Evolutionary conservation across 1,140 invertebrate species (phyloP), one percentile per base, ranked within the genome.

Genomic region (Zeugodacus cucurbitae): DNA sequence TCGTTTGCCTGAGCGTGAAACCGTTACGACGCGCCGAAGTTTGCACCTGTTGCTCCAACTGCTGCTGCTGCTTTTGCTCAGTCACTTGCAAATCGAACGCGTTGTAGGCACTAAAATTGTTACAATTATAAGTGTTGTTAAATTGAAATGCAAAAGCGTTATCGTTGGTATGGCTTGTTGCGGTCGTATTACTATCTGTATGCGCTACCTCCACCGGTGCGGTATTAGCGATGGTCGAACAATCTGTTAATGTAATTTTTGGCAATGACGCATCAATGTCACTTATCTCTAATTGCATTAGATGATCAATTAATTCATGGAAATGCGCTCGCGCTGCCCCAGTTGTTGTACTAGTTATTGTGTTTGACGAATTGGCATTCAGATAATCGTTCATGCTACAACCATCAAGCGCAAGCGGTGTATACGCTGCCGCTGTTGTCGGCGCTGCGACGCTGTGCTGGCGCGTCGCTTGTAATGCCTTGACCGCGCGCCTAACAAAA

Each of bases 301-400:
- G 88, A 86, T 93, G 93, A 89, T 93, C 92, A 82, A 93, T 93
- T 37, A 93, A 90, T 86, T 91, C 90, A 89, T 91, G 91, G 1
- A 93, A 86, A n/a, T 91, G 37, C 44, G 74, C 57, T 26, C 85
- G 85, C 17, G 85, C n/a, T 58, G 48, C 88, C 37, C 6, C 89
- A 85, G 34, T 89, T 62, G 87, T 59, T 88, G 74, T 22, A n/a
- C n/a, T n/a, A 62, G 11, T 87, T 34, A 37, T 58, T 87, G 87
- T 57, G 85, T 70, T 88, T 88, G 89, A 29, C 17, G 58, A 87
- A 89, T 88, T 89, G 44, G 58, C 87, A 88, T 89, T 86, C 22
- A 89, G 20, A 86, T 86, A 89, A 89, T 86, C 78, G 62, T 87
- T 87, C 89, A 89, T 89, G 86, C 87, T 89, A 86, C 57, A 57